Percentiles rank a stretch among this genome's conserved stretches.
Evolutionary conservation across 2,113 vertebrate genomes (phyloP).

Genomic region (Elachura formosa): DNA sequence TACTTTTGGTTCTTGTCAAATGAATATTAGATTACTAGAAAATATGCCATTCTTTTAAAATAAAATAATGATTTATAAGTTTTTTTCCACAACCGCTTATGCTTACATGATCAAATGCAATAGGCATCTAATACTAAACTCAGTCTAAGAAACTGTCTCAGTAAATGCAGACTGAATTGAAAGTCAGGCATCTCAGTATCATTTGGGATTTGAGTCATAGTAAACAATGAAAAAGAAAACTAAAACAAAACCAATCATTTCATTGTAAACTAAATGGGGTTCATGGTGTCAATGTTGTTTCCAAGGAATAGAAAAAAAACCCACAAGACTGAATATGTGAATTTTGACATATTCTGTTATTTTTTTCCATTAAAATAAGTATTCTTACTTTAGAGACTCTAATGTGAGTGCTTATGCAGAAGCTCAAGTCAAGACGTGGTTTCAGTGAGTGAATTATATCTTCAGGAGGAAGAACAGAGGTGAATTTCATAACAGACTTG

Average conservation of each 20-base stretch:
- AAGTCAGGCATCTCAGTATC: neutral
- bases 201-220: neutral
- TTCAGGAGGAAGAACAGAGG: neutral
- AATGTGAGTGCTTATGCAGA: neutral
- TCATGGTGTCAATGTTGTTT: neutral
- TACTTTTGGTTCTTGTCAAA: neutral
- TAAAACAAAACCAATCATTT: too few relatives aligned
- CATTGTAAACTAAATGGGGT: neutral
- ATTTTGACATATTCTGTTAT: neutral
- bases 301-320: neutral
- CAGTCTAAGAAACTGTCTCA: neutral
- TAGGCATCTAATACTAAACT: neutral
- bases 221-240: neutral
- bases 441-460: neutral
- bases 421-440: neutral
- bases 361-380: neutral
- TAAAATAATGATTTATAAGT: neutral
- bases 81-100: neutral
- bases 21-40: neutral
- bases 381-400: neutral
- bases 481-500: neutral
- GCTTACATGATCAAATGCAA: neutral
- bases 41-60: neutral
- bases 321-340: too few relatives aligned
- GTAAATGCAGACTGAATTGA: neutral